Conservation (phyloP, 2,797 vertebrate genomes). For the Pygocentrus nattereri region DNA sequence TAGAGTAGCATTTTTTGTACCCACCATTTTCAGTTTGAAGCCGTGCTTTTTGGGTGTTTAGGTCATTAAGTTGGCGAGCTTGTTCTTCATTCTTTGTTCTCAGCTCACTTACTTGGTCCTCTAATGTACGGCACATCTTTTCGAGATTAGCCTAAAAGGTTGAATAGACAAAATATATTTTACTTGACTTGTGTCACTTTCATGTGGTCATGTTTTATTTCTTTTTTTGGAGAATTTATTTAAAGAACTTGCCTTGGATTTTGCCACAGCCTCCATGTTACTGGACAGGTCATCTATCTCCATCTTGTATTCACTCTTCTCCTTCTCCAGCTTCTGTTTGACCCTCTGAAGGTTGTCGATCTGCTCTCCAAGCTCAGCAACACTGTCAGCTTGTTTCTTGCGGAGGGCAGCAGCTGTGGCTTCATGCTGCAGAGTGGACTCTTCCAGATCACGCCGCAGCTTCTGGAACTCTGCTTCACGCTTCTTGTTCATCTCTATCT, state of each 20-base stretch:
- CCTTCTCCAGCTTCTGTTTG: slow-evolving; percentile 41
- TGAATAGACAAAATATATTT: neutral
- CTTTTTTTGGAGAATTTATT: neutral
- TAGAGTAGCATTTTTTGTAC: neutral
- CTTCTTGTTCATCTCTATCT: slow-evolving; percentile 90
- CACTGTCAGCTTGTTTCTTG: slow-evolving; percentile 80
- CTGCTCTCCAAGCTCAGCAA: slow-evolving; percentile 81
- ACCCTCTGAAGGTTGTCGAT: slow-evolving; percentile 55
- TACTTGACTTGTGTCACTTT: no score
- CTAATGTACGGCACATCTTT: slow-evolving; percentile 84
- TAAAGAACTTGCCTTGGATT: slow-evolving; percentile 74
- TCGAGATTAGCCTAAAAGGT: slow-evolving; percentile 83
- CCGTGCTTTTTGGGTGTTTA: slow-evolving; percentile 81
- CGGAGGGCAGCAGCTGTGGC: slow-evolving; percentile 80
- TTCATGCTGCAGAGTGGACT: slow-evolving; percentile 88
- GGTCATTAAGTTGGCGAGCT: slow-evolving; percentile 82
- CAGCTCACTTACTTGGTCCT: slow-evolving; percentile 86
- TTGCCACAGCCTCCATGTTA: slow-evolving; percentile 84
- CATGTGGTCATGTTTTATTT: neutral
- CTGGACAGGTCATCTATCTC: slow-evolving; percentile 78
- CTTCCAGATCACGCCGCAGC: slow-evolving; percentile 84
- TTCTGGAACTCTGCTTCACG: slow-evolving; percentile 89
- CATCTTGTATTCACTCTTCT: slow-evolving; percentile 84
- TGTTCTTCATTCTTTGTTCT: slow-evolving; percentile 87
- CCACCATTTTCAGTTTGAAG: slow-evolving; percentile 84